These are phyloP conservation scores for Bombylius discolor DNA, from an alignment of 2,888 invertebrate species.

Conservation along the genomic window DNA sequence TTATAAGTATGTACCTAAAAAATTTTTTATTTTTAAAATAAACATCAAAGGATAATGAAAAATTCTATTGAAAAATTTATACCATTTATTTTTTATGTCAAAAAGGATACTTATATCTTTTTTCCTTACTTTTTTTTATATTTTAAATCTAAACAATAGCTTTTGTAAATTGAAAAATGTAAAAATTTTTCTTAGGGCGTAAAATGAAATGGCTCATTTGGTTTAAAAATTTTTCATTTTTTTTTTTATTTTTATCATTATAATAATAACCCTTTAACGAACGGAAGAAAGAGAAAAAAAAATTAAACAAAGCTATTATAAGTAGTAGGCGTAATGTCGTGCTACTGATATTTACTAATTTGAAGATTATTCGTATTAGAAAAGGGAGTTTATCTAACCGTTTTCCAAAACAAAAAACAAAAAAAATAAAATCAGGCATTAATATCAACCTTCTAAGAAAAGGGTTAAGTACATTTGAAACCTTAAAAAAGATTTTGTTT, in stretches of 20 bases:
- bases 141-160: background rate
- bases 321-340: conserved; percentile 4
- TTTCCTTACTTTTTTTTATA: background rate
- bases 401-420: no score
- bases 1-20: background rate
- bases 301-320: background rate
- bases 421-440: no score
- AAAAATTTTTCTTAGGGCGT: conserved; percentile 1
- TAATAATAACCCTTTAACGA: no score
- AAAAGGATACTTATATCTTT: no score
- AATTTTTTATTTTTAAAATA: background rate
- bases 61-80: background rate
- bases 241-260: no score
- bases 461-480: no score
- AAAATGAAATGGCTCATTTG: conserved; percentile 10
- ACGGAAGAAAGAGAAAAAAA: no score
- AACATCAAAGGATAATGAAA: background rate
- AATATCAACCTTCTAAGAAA: no score
- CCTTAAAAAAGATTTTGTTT: no score
- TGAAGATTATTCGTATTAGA: conserved; percentile 13
- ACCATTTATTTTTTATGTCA: no score
- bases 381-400: conserved; percentile 6
- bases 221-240: background rate
- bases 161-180: background rate
- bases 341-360: conserved; percentile 14